Evolutionary conservation across 1,140 invertebrate genomes (phyloP).

Genomic region (Drosophila navojoa): DNA sequence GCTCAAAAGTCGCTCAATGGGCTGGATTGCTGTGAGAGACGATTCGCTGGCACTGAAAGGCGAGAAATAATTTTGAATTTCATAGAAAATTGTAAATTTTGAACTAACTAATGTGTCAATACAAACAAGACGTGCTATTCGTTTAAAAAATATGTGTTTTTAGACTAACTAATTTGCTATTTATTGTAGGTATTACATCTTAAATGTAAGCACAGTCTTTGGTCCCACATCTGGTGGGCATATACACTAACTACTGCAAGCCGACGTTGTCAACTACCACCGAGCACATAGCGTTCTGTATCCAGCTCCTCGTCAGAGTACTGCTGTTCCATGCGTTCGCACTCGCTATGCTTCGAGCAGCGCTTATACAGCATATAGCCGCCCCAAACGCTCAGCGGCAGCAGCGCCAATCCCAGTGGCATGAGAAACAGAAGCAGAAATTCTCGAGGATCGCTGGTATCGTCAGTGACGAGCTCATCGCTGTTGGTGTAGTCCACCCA

Average conservation of each 20-base stretch:
- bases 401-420: constrained; percentile 71
- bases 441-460: constrained; percentile 55
- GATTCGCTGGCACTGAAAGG: constrained; percentile 30
- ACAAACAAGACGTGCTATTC: constrained; percentile 19
- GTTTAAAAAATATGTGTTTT: constrained; percentile 5
- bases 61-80: constrained; percentile 68
- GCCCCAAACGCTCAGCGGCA: constrained; percentile 71
- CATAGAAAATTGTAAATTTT: constrained; percentile 54
- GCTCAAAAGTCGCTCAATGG: background rate
- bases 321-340: constrained; percentile 60
- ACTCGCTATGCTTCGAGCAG: constrained; percentile 47
- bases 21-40: constrained; percentile 16
- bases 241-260: background rate
- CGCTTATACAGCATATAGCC: constrained; percentile 66
- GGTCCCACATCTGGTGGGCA: constrained; percentile 48
- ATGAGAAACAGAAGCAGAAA: constrained; percentile 76
- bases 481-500: constrained; percentile 60
- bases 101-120: constrained; percentile 41
- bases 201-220: constrained; percentile 60
- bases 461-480: constrained; percentile 35
- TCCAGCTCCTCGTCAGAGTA: constrained; percentile 71
- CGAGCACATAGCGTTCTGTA: constrained; percentile 68
- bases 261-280: constrained; percentile 39
- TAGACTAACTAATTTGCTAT: background rate
- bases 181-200: constrained; percentile 9